Evolutionary conservation across 2,888 invertebrate genomes (phyloP).

Genomic region (Andrena haemorrhoa): DNA sequence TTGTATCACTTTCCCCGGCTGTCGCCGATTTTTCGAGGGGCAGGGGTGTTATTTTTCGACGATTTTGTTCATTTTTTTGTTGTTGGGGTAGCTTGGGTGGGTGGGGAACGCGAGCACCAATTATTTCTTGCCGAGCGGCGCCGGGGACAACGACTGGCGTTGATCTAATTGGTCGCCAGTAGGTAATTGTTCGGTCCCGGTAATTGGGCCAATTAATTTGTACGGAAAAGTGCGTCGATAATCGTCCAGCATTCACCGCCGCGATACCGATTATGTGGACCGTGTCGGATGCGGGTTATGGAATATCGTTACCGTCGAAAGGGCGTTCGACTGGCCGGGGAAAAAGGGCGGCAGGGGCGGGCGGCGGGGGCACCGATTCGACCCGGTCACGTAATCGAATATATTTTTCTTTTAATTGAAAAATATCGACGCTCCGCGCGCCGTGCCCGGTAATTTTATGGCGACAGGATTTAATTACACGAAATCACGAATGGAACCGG

Average conservation of each 20-base stretch:
- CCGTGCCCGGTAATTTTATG: conserved; percentile 53
- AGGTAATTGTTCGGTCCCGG: conserved; percentile 81
- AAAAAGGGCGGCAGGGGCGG: background rate
- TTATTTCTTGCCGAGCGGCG: conserved; percentile 70
- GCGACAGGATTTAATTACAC: conserved; percentile 61
- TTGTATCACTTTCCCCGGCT: background rate
- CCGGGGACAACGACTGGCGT: conserved; percentile 77
- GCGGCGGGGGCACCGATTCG: conserved; percentile 20
- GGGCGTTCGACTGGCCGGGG: conserved; percentile 65
- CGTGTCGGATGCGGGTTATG: conserved; percentile 75
- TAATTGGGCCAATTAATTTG: conserved; percentile 84
- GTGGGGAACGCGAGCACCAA: conserved; percentile 66
- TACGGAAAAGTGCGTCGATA: conserved; percentile 80
- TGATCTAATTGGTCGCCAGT: conserved; percentile 83
- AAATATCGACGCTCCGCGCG: conserved; percentile 50
- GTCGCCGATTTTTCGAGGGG: background rate
- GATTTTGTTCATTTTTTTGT: conserved; percentile 33
- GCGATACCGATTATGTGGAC: conserved; percentile 74
- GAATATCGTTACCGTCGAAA: conserved; percentile 76
- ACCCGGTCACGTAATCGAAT: conserved; percentile 60
- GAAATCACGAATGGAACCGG: conserved; percentile 53
- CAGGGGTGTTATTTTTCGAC: conserved; percentile 4
- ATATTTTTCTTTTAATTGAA: conserved; percentile 64
- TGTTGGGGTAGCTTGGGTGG: background rate
- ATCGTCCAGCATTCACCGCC: conserved; percentile 78